A percentile compares a stretch with the other conserved stretches of the same genome.
phyloP scores from a whole-genome alignment of 2,797 vertebrate species.

The Leptatherina wallacei region DNA sequence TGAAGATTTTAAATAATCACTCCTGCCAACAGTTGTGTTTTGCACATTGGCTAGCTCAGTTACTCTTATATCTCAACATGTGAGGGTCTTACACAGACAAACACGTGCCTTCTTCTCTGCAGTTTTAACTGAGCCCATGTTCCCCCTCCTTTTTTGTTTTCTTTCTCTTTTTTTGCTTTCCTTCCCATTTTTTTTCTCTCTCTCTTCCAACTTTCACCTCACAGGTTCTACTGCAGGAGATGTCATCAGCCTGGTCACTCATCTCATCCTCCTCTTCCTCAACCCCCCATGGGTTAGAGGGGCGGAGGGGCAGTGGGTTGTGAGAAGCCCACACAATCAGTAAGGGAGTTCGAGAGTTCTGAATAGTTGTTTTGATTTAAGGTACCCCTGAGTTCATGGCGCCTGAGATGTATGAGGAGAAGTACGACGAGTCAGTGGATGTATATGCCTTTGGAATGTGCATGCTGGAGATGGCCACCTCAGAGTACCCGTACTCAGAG shows the following conservation, averaged over 20 bases:
- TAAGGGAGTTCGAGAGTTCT: slow-evolving; percentile 93
- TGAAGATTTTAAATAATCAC: slow-evolving; percentile 24
- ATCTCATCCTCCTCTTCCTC: slow-evolving; percentile 81
- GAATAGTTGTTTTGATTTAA: slow-evolving; percentile 99
- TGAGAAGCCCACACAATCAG: slow-evolving; percentile 81
- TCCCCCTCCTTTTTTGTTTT: slow-evolving; percentile 85
- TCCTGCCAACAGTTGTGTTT: slow-evolving; percentile 79
- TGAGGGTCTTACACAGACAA: slow-evolving; percentile 92
- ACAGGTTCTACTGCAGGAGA: slow-evolving; percentile 79
- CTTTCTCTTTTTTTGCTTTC: slow-evolving; percentile 66
- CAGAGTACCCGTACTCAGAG: slow-evolving; percentile 99
- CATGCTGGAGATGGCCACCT: slow-evolving; percentile 99
- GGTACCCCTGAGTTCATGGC: slow-evolving; percentile 99
- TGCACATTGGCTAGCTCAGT: slow-evolving; percentile 74
- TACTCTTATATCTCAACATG: slow-evolving; percentile 64
- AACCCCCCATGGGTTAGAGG: slow-evolving; percentile 84
- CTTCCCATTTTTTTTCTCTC: slow-evolving; percentile 66
- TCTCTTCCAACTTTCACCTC: slow-evolving; percentile 81
- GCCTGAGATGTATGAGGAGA: slow-evolving; percentile 99
- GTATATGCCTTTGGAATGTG: slow-evolving; percentile 99
- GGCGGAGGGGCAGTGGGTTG: slow-evolving; percentile 83
- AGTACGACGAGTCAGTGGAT: slow-evolving; percentile 99
- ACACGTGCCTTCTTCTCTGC: slow-evolving; percentile 84
- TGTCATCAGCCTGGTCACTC: slow-evolving; percentile 67
- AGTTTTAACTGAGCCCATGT: slow-evolving; percentile 90